Evolutionary conservation across 2,888 invertebrate species (phyloP).

Genomic region (Athalia cordata): DNA sequence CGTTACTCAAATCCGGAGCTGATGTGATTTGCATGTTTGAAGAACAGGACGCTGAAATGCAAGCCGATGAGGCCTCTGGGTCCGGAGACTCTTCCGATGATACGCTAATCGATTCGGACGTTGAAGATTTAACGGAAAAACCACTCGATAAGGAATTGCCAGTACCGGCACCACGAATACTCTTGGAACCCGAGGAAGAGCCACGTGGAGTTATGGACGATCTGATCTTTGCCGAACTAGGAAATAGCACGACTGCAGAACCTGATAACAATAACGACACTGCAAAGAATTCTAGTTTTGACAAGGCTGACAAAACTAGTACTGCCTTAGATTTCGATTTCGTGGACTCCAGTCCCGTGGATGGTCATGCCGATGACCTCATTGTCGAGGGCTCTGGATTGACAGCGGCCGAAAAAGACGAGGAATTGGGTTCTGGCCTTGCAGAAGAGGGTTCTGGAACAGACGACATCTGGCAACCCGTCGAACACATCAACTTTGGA

Average conservation of each 20-base stretch:
- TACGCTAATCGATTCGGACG: constrained; percentile 59
- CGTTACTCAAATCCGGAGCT: constrained; percentile 77
- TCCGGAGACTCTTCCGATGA: constrained; percentile 73
- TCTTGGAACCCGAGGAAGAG: not conserved
- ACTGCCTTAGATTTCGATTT: not conserved
- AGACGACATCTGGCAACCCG: constrained; percentile 57
- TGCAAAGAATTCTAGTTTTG: constrained; percentile 69
- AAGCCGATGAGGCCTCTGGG: constrained; percentile 68
- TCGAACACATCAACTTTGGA: constrained; percentile 44
- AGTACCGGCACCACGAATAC: not conserved
- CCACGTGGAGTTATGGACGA: constrained; percentile 15
- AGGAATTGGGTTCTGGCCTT: constrained; percentile 66
- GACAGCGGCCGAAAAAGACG: constrained; percentile 65
- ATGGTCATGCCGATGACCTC: constrained; percentile 25
- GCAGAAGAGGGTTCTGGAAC: constrained; percentile 62
- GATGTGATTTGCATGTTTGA: constrained; percentile 62
- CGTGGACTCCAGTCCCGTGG: not conserved
- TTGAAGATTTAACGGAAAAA: constrained; percentile 34
- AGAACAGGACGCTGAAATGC: constrained; percentile 63
- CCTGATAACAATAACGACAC: constrained; percentile 13
- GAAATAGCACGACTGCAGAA: not conserved
- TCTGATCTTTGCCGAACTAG: not conserved
- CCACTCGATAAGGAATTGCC: constrained; percentile 36
- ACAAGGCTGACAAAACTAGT: constrained; percentile 64
- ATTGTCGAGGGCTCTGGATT: constrained; percentile 70